Conservation (phyloP, 1,140 invertebrate genomes). For the Frieseomelitta varia region DNA sequence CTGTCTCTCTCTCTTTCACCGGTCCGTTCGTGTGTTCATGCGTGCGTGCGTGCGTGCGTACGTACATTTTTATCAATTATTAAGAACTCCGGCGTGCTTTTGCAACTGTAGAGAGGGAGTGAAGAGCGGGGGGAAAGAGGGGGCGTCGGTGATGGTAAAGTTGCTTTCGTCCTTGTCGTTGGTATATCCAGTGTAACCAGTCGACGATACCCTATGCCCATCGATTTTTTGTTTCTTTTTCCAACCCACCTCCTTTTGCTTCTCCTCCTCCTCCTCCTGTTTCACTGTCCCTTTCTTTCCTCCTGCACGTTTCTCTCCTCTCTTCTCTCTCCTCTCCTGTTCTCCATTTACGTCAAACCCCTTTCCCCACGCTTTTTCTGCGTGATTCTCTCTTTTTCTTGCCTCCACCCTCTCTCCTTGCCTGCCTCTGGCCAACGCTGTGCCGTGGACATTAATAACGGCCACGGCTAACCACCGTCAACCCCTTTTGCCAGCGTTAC, state of each 20-base stretch:
- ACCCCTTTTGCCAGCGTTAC: constrained; percentile 71
- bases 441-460: constrained; percentile 81
- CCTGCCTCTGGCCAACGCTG: constrained; percentile 11
- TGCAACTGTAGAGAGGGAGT: not conserved
- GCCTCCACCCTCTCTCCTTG: constrained; percentile 32
- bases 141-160: constrained; percentile 45
- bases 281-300: not conserved
- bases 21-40: constrained; percentile 58
- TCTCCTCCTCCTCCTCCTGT: constrained; percentile 16
- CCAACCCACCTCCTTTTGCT: constrained; percentile 53
- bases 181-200: constrained; percentile 50
- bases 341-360: constrained; percentile 29
- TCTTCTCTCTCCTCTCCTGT: constrained; percentile 35
- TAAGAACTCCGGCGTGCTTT: constrained; percentile 76
- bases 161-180: constrained; percentile 47
- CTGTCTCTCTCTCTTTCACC: too few species aligned
- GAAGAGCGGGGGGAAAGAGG: not conserved
- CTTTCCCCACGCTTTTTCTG: constrained; percentile 47
- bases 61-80: constrained; percentile 83
- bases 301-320: not conserved
- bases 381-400: constrained; percentile 54
- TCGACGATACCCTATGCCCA: constrained; percentile 65
- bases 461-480: constrained; percentile 74
- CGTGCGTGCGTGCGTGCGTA: constrained; percentile 76
- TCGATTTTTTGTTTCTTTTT: constrained; percentile 59